Evolutionary conservation across 2,797 vertebrate genomes (phyloP), one percentile per base, ranked within the genome.

Genomic region (Liparis tanakae): DNA sequence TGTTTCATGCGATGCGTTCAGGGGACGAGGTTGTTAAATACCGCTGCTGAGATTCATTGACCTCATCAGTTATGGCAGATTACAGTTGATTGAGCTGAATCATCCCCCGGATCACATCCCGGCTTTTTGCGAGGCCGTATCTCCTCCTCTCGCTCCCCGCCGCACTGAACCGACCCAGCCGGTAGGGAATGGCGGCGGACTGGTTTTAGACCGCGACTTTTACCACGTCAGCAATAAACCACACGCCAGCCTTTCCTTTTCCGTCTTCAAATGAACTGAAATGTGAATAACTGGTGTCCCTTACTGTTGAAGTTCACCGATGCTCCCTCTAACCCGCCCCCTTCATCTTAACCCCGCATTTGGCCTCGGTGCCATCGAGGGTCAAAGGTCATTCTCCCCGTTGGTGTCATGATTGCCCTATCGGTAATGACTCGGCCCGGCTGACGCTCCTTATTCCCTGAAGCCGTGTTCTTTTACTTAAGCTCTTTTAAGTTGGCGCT

Each of bases 81-180:
- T 62, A 67, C 56, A 65, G 58, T 86, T 84, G 72, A 78, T 78
- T 76, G 69, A 76, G 56, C 62, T 62, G 59, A 54, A 67, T 82
- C 62, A 82, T 76, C 63, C 62, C 81, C 65, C 36, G 60, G 62
- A 76, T 81, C 64, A 61, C 67, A 69, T 57, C 59, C 64, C 53
- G 75, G 60, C 76, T 78, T 39, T 72, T 71, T 55, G 54, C 72
- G 44, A 71, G 43, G 63, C 70, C 37, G 54, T 37, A 37, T 77
- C 53, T 55, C 76, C 63, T 72, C 62, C 46, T 59, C 53, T 48
- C 67, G 63, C 48, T 25, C 70, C 46, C 70, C 39, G 25, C 61
- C 50, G 61, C 70, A 74, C 83, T 81, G 83, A 70, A 65, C 68
- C 85, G 67, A 70, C 69, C 80, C 80, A 87, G 91, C 87, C 91